These are phyloP conservation scores for Salticus scenicus DNA, from an alignment of 2,888 invertebrate genomes.

Conservation along the genomic window DNA sequence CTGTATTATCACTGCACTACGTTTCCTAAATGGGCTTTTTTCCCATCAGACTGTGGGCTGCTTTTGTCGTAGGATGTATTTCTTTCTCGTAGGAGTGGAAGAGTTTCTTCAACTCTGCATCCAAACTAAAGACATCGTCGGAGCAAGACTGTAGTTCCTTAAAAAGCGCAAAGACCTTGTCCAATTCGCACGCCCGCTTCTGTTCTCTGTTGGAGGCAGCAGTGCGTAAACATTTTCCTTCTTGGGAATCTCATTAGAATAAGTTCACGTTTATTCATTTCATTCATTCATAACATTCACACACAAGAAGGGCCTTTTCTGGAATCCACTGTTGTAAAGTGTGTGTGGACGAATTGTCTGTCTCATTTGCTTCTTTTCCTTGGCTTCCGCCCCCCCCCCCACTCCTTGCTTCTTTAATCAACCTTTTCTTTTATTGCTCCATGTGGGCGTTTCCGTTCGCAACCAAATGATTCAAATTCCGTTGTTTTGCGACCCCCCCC, in stretches of 20 bases:
- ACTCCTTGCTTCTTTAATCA: background rate
- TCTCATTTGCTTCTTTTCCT: too few relatives aligned
- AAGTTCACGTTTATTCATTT: constrained; percentile 5
- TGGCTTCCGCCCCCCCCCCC: too few relatives aligned
- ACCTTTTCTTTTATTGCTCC: background rate
- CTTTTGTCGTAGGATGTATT: constrained; percentile 22
- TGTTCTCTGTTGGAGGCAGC: constrained; percentile 6
- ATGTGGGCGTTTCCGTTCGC: constrained; percentile 6
- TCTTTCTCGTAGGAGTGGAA: constrained; percentile 26
- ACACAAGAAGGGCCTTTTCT: background rate
- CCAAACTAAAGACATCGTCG: constrained; percentile 42
- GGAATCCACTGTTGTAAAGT: background rate
- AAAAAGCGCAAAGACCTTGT: constrained; percentile 53
- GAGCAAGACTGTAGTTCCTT: constrained; percentile 69
- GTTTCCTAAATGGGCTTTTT: background rate
- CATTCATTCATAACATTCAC: constrained; percentile 7
- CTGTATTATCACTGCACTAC: too few relatives aligned
- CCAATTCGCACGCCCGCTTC: constrained; percentile 46
- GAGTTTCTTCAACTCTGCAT: constrained; percentile 60
- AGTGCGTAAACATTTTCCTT: constrained; percentile 34
- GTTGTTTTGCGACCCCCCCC: background rate
- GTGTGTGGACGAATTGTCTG: background rate
- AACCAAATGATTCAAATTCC: background rate
- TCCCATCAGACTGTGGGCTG: constrained; percentile 29
- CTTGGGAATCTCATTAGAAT: background rate